Percentiles rank a stretch among this genome's conserved stretches.
Evolutionary conservation across 2,888 invertebrate genomes (phyloP).

Genomic region (Criorhina ranunculi): DNA sequence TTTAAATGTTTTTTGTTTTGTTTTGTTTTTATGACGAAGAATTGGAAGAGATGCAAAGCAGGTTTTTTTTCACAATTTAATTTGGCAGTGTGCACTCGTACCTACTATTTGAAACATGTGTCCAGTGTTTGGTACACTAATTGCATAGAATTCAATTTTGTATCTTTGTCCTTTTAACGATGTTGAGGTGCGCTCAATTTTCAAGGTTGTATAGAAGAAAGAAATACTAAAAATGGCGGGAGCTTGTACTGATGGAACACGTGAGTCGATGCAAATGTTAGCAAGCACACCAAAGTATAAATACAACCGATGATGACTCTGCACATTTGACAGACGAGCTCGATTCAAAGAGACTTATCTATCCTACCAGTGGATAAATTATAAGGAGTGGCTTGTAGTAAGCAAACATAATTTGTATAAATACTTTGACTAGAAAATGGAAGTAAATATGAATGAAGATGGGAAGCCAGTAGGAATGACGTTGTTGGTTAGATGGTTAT

Average conservation of each 20-base stretch:
- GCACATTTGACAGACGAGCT: constrained; percentile 56
- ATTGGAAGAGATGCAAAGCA: not conserved
- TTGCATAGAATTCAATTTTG: constrained; percentile 33
- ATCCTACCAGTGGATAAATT: constrained; percentile 34
- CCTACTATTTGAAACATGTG: not conserved
- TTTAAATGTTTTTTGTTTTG: not conserved
- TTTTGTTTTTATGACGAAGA: constrained; percentile 1
- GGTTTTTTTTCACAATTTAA: constrained; percentile 21
- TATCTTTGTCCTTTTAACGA: constrained; percentile 65
- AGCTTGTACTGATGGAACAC: constrained; percentile 44
- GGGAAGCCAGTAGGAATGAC: constrained; percentile 29
- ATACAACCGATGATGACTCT: constrained; percentile 56
- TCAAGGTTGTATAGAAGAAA: constrained; percentile 48
- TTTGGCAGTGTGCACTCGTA: constrained; percentile 20
- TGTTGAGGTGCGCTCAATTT: constrained; percentile 24
- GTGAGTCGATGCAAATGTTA: constrained; percentile 67
- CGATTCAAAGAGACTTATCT: constrained; percentile 19
- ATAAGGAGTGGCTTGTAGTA: constrained; percentile 59
- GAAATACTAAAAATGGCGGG: constrained; percentile 21
- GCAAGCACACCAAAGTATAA: constrained; percentile 30
- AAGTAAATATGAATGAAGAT: constrained; percentile 36
- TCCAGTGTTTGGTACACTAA: constrained; percentile 31
- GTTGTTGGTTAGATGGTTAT: too few species aligned
- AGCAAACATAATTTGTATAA: not conserved
- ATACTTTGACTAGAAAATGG: constrained; percentile 6